phyloP scores from a whole-genome alignment of 1,140 invertebrate species.

The Ceratoteleas bidentatus region DNA sequence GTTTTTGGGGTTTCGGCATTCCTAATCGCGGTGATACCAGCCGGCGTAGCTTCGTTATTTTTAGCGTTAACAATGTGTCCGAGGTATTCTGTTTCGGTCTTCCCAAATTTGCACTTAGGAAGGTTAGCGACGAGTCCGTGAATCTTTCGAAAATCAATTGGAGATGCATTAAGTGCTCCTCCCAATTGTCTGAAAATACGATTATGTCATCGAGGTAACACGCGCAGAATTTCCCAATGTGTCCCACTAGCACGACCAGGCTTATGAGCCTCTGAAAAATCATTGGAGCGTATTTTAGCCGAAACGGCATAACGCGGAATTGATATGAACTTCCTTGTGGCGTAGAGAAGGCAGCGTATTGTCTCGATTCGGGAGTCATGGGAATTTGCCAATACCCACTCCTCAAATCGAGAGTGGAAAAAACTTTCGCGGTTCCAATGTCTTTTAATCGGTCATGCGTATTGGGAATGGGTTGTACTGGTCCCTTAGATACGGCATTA shows the following conservation, averaged over 20 bases:
- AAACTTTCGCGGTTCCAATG: too few relatives aligned
- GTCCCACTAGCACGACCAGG: background rate
- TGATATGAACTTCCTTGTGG: background rate
- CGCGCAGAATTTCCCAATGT: background rate
- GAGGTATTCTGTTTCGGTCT: background rate
- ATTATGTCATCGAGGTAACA: constrained; percentile 7
- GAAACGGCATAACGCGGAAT: background rate
- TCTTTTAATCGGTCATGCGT: too few relatives aligned
- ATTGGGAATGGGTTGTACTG: background rate
- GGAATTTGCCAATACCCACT: constrained; percentile 3
- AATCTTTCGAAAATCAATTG: too few relatives aligned
- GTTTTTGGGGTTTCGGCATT: too few relatives aligned
- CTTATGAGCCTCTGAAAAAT: background rate
- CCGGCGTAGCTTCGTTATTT: too few relatives aligned
- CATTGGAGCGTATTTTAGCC: background rate
- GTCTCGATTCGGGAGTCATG: too few relatives aligned
- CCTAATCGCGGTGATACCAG: too few relatives aligned
- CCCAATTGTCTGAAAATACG: background rate
- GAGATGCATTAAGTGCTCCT: background rate
- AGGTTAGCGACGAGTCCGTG: background rate
- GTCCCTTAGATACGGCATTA: background rate
- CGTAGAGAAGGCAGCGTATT: too few relatives aligned
- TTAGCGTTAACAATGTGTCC: background rate
- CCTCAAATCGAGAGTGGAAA: too few relatives aligned
- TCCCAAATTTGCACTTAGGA: too few relatives aligned